Conservation (phyloP, 2,113 vertebrate genomes). For the Opisthocomus hoazin region DNA sequence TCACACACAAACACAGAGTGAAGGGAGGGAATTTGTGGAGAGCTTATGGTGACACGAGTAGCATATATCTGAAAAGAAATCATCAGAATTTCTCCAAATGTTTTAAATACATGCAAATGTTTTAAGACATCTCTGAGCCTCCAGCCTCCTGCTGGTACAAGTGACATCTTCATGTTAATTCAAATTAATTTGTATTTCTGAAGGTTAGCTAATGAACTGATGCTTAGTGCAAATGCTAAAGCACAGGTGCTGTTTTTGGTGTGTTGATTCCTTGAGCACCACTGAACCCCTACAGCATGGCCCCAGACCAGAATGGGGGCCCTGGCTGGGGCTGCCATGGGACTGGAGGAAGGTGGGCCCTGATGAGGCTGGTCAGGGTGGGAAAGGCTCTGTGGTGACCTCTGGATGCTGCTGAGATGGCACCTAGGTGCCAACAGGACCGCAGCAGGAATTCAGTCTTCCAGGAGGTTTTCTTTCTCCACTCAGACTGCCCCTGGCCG, state of each 20-base stretch:
- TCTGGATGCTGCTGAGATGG: neutral
- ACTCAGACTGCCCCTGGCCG: no score
- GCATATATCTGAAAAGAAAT: neutral
- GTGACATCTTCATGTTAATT: neutral
- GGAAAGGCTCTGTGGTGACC: neutral
- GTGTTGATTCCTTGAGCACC: neutral
- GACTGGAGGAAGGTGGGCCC: neutral
- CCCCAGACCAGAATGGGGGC: neutral
- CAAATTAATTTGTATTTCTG: neutral
- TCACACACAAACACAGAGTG: neutral
- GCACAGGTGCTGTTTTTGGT: neutral
- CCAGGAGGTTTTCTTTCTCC: neutral
- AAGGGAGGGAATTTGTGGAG: neutral
- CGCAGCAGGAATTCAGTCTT: neutral
- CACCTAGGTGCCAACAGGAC: neutral
- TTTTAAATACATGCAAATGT: no score
- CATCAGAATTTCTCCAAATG: neutral
- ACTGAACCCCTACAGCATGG: fast-evolving
- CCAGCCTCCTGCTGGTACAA: neutral
- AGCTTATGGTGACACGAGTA: neutral
- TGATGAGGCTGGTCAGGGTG: fast-evolving
- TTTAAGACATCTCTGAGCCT: neutral
- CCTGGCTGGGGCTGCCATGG: fast-evolving
- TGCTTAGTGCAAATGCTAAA: neutral
- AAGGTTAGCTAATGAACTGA: neutral